Base-by-base conservation (phyloP, 1,140 invertebrate species). In the Paralvinella palmiformis region DNA sequence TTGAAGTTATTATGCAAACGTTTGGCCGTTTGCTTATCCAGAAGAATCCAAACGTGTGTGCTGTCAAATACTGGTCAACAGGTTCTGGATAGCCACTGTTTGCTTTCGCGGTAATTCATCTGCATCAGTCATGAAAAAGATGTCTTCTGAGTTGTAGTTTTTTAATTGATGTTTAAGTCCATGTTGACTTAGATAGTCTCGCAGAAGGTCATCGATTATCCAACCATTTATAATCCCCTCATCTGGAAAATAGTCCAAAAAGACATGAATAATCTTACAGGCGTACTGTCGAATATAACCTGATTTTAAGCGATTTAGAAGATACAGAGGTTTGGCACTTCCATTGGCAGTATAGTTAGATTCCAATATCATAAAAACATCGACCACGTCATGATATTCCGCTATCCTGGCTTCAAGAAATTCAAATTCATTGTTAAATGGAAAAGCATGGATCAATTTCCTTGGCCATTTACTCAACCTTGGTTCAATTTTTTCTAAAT, bases 41-140 rank as follows among this genome's bases (percentile, higher is more conserved):
- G 10, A 10, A 10, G 37, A 41, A 10, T n/a, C 10, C 37, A 41
- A 41, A 41, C 37, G 37, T 10, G n/a, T 10, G n/a, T 10, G n/a
- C 10, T 10, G n/a, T 41, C 53, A 55, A 22, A 20, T 31, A 22
- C 1, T 22, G 17, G 17, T 27, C 53, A 20, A 57, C 24, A 10
- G 55, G 55, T 71, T 86, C 81, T 7, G 85, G 83, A 79, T 84
- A 85, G 33, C 85, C 84, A 88, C 68, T 15, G 86, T 85, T 41
- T 82, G 75, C 3, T 80, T 79, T 50, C 86, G 85, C 29, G 85
- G 82, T 35, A 88, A 82, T 57, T 87, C 84, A 69, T 85, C 84
- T 10, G 81, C 71, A 63, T 85, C 82, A 36, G 83, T 84, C 33
- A 81, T 82, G 5, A 88, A 75, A 52, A 87, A 82, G 24, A 88